A percentile compares a stretch with the other conserved stretches of the same genome.
These are phyloP conservation scores for Drosophila elegans DNA, from an alignment of 1,140 invertebrate genomes.

Conservation along the genomic window DNA sequence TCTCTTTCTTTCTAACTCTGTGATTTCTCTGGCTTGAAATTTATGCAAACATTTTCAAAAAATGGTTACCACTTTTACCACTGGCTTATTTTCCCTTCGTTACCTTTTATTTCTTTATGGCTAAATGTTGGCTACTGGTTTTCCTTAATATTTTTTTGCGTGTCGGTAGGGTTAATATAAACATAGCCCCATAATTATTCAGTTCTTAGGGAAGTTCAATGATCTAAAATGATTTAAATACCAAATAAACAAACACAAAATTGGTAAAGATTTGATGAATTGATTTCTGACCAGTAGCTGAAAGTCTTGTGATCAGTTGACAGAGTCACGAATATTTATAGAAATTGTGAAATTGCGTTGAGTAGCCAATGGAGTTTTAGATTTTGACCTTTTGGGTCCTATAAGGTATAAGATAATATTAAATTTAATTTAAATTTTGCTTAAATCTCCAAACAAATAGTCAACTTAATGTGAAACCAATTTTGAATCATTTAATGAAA, in stretches of 20 bases:
- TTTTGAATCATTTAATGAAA: too few relatives aligned
- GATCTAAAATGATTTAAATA: constrained; percentile 19
- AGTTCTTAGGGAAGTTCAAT: constrained; percentile 16
- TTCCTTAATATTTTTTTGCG: constrained; percentile 13
- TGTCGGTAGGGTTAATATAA: background rate
- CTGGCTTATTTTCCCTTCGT: constrained; percentile 43
- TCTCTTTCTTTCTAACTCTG: constrained; percentile 8
- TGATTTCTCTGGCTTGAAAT: constrained; percentile 41
- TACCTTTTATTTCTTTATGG: constrained; percentile 21
- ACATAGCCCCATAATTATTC: constrained; percentile 10
- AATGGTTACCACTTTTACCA: constrained; percentile 60
- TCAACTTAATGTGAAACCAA: too few relatives aligned
- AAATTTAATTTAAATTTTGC: too few relatives aligned
- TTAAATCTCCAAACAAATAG: too few relatives aligned
- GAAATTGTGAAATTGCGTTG: background rate
- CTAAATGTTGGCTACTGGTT: constrained; percentile 73
- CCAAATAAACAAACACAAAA: background rate
- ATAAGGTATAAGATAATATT: too few relatives aligned
- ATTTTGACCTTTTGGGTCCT: too few relatives aligned
- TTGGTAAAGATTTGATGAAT: background rate
- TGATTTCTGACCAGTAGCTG: constrained; percentile 4
- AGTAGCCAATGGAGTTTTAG: too few relatives aligned
- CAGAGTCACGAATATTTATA: background rate
- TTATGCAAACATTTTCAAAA: constrained; percentile 79
- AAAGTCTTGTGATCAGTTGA: background rate